Base-by-base conservation (phyloP, 1,140 invertebrate genomes). In the Drosophila aff. region DNA sequence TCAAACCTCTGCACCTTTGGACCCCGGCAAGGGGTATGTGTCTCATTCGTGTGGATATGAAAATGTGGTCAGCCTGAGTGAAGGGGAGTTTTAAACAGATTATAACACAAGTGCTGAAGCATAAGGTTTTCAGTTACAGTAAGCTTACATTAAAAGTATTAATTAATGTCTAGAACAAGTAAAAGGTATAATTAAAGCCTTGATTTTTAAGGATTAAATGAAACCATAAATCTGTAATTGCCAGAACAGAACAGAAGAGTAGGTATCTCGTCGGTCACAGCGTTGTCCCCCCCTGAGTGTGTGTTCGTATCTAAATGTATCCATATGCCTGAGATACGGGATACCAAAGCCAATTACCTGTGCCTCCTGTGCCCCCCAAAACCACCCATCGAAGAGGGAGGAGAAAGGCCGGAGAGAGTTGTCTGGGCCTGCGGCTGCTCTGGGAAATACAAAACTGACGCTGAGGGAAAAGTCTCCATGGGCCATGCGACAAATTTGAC, bases 401-500 rank as follows among this genome's bases (percentile, higher is more conserved):
- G 31, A 18, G 28, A 41, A 38, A 21, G 38, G 47, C 16, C 31
- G 26, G 40, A 33, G 31, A 58, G 33, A 63, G 65, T 63, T 55
- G 66, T 64, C 76, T 59, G 76, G 53, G 57, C 74, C 82, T 74
- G 71, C 76, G 76, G 79, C 79, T 62, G 76, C 71, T 82, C 44
- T 18, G 79, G 83, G 64, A 82, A 75, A 85, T 68, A 67, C 65
- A 67, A 75, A 81, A 75, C 81, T 71, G 82, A 64, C 66, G 66
- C 63, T 64, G 73, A 57, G 67, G 67, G 67, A 49, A 44, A 33
- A 71, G 64, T 81, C 83, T 89, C 84, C 69, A 50, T 84, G 84
- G 84, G 85, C 69, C 81, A 79, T 76, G 84, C 85, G 81, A 90
- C 81, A 84, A 89, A 89, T 90, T 84, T 89, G 81, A 89, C 81